Conservation (phyloP, 1,140 invertebrate genomes). For the Plutomurus gul region DNA sequence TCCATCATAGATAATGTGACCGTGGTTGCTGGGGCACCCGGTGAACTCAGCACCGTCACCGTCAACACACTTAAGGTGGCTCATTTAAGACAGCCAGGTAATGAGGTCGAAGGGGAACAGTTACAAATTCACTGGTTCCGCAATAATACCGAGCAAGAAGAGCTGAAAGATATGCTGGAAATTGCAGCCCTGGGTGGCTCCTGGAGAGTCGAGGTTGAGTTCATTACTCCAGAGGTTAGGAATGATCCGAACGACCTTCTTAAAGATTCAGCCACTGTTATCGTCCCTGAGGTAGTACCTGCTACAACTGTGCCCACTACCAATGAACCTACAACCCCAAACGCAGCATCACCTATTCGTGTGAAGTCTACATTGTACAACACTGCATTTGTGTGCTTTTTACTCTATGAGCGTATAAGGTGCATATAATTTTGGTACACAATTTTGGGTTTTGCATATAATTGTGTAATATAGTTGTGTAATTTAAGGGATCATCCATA, state of each 20-base stretch:
- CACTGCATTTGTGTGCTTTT: no score
- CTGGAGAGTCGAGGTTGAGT: conserved; percentile 35
- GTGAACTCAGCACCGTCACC: conserved; percentile 4
- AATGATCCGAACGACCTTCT: conserved; percentile 37
- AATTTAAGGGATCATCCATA: no score
- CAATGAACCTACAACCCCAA: no score
- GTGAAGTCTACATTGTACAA: no score
- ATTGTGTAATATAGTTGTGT: no score
- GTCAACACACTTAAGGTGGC: conserved; percentile 37
- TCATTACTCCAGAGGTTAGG: conserved; percentile 40
- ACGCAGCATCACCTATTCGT: no score
- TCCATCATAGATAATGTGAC: conserved; percentile 41
- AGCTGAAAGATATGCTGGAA: background rate
- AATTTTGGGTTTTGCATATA: no score
- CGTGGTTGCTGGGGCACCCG: background rate
- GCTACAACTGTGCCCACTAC: no score
- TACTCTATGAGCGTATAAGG: no score
- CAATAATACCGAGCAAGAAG: background rate
- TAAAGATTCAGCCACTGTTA: conserved; percentile 5
- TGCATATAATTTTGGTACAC: no score
- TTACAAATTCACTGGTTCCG: conserved; percentile 29
- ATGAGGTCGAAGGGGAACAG: conserved; percentile 35
- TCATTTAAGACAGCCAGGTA: conserved; percentile 5
- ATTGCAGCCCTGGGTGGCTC: background rate
- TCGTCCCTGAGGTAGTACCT: no score